Base-by-base conservation (phyloP, 2,888 invertebrate species). In the Lagria hirta region DNA sequence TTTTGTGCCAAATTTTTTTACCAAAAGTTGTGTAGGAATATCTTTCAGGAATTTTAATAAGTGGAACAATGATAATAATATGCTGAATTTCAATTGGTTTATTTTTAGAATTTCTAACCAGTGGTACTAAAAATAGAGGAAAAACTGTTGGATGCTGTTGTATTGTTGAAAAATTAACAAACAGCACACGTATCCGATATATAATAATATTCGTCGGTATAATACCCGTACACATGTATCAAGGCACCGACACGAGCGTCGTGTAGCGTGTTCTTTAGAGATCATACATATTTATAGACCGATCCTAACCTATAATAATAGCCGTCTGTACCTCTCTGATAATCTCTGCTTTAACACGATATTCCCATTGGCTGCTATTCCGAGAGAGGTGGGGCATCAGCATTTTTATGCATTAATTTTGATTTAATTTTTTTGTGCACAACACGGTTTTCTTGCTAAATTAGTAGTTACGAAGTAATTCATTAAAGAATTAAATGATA, bases 261-360 rank as follows among this genome's bases (percentile, higher is more conserved):
- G 54, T 64, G 63, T 69, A 67, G 69, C 69, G 69, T 70, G 70
- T 66, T 66, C 66, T 62, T 63, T 60, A 57, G 57, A 57, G 65
- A 69, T 70, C 71, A 71, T 71, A 71, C 71, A 71, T 71, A 71
- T 71, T 71, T 70, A 71, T 71, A 70, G 64, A 66, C 65, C 64
- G 62, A 67, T 65, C 63, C 68, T 65, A 70, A 70, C 70, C 70
- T 70, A 68, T 71, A 71, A 71, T 71, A 70, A 71, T 58, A 61
- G 65, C 64, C 64, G 67, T 66, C 69, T 66, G 64, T 62, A 61
- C 58, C 62, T 55, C 62, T 61, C 60, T 64, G 68, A 68, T 69
- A 69, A 69, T 69, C 67, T 64, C 60, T 60, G 60, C 61, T 58
- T 64, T 64, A 59, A 57, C 62, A 54, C 58, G 51, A 51, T 44